These are phyloP conservation scores for Polymixis flavicincta DNA, from an alignment of 2,888 invertebrate species.

Conservation along the genomic window DNA sequence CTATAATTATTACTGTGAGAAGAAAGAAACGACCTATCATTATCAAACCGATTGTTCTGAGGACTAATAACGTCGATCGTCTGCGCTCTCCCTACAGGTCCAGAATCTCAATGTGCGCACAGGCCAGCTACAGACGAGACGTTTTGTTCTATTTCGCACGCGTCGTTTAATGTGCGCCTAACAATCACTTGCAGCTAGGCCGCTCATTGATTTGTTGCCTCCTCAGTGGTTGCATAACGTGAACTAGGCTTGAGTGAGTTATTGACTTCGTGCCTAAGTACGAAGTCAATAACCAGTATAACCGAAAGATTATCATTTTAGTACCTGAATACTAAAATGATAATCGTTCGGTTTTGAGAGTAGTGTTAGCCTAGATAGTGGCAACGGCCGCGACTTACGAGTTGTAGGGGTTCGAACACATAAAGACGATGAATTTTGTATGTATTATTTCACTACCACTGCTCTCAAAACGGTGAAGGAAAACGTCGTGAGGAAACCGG, in stretches of 20 bases:
- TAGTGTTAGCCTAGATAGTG: too few species aligned
- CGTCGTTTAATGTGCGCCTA: slow-evolving; percentile 79
- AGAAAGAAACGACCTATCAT: slow-evolving; percentile 23
- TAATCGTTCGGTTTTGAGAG: too few species aligned
- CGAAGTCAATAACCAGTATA: too few species aligned
- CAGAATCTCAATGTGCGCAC: slow-evolving; percentile 68
- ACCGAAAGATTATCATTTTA: too few species aligned
- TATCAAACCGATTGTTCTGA: slow-evolving; percentile 18
- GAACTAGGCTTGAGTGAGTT: neutral
- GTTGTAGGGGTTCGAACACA: too few species aligned
- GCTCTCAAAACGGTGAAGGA: too few species aligned
- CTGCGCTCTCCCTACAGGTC: slow-evolving; percentile 42
- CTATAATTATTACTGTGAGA: slow-evolving; percentile 8
- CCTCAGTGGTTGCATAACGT: slow-evolving; percentile 68
- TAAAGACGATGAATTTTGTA: too few species aligned
- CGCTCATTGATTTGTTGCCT: slow-evolving; percentile 68
- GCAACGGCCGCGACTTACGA: too few species aligned
- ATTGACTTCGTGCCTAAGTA: neutral
- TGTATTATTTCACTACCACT: too few species aligned
- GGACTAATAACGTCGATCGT: slow-evolving; percentile 44
- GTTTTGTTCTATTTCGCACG: slow-evolving; percentile 78
- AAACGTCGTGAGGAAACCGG: too few species aligned
- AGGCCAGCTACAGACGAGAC: slow-evolving; percentile 64
- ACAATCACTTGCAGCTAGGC: slow-evolving; percentile 76
- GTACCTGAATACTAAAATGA: too few species aligned